Conservation (phyloP, 2,888 invertebrate species). For the Ryuthela nishihirai region DNA sequence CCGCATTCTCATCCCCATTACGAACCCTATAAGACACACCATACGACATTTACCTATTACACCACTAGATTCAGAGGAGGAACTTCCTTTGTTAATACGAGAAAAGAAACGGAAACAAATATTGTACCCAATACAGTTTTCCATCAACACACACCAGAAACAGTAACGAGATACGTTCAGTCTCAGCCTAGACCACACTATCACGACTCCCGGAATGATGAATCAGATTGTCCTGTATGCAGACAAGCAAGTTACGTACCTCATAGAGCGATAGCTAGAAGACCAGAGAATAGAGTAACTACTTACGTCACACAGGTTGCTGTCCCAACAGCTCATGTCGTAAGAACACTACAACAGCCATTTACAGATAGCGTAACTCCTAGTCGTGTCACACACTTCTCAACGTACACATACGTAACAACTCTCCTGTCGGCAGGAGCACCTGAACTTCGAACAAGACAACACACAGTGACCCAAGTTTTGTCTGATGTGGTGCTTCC, state of each 20-base stretch:
- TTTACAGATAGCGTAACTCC: constrained; percentile 13
- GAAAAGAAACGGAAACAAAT: constrained; percentile 39
- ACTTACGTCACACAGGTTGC: too few species aligned
- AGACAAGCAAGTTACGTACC: constrained; percentile 5
- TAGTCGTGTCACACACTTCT: constrained; percentile 19
- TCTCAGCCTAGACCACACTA: neutral
- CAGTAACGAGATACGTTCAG: neutral
- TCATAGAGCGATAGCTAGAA: constrained; percentile 4
- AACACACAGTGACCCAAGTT: constrained; percentile 32
- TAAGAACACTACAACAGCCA: too few species aligned
- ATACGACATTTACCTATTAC: constrained; percentile 46
- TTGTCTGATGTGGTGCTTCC: constrained; percentile 29
- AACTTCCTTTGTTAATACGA: constrained; percentile 37
- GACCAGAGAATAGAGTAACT: too few species aligned
- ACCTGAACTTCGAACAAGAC: constrained; percentile 25
- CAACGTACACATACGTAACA: constrained; percentile 26
- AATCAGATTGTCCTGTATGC: constrained; percentile 17
- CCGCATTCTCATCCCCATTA: constrained; percentile 17
- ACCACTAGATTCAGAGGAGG: constrained; percentile 39
- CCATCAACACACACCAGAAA: neutral
- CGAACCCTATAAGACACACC: constrained; percentile 44
- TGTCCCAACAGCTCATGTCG: too few species aligned
- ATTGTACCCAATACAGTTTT: constrained; percentile 21
- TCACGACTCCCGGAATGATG: constrained; percentile 7
- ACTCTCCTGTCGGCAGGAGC: constrained; percentile 20